Percentiles rank a stretch among this genome's conserved stretches.
These are phyloP conservation scores for Aporophyla nigra DNA, from an alignment of 2,888 invertebrate species.

Conservation along the genomic window DNA sequence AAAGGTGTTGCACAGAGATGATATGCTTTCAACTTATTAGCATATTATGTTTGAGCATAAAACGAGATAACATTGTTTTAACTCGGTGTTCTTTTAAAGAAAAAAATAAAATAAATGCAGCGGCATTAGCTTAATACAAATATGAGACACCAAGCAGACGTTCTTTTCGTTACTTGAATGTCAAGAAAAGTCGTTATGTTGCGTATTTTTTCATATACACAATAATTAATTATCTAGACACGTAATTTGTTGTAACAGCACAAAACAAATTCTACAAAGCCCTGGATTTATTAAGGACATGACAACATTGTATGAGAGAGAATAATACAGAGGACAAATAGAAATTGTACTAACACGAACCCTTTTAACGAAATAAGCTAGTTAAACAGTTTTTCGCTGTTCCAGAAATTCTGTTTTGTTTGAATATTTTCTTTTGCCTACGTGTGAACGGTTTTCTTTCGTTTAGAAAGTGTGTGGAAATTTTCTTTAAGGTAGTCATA, in stretches of 20 bases:
- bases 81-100: background rate
- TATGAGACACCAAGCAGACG: background rate
- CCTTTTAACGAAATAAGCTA: conserved; percentile 48
- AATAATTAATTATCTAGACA: conserved; percentile 32
- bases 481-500: background rate
- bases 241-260: conserved; percentile 7
- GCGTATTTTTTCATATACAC: conserved; percentile 13
- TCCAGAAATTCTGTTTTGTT: conserved; percentile 1
- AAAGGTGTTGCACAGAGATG: background rate
- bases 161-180: conserved; percentile 15
- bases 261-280: conserved; percentile 23
- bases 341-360: conserved; percentile 12
- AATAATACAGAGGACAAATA: conserved; percentile 18
- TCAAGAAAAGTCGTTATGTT: conserved; percentile 17
- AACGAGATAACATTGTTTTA: background rate
- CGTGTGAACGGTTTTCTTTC: background rate
- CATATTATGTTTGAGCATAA: background rate
- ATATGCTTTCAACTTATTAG: conserved; percentile 2
- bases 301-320: background rate
- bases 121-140: background rate
- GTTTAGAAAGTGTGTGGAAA: background rate
- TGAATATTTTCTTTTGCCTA: background rate
- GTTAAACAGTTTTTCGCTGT: conserved; percentile 3
- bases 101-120: background rate
- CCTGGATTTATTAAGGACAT: conserved; percentile 31